Conservation (phyloP, 1,140 invertebrate species). For the Drosophila persimilis region DNA sequence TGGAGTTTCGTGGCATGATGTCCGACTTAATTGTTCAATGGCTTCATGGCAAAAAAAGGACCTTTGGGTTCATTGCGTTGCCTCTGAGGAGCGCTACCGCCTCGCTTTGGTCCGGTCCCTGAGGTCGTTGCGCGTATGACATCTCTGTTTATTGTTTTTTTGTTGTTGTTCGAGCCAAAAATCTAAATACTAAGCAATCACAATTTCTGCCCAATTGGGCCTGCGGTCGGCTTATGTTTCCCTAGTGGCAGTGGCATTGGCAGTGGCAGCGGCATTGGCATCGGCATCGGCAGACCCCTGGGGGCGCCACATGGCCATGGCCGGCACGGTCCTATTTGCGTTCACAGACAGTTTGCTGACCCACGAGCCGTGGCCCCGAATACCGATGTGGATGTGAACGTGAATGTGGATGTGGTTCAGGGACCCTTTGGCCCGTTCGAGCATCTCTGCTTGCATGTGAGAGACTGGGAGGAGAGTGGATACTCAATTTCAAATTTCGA, state of each 20-base stretch:
- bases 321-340: slow-evolving; percentile 3
- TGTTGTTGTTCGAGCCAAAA: not conserved
- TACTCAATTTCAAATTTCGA: slow-evolving; percentile 35
- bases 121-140: no score
- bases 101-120: no score
- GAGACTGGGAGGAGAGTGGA: slow-evolving; percentile 7
- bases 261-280: no score
- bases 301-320: slow-evolving; percentile 28
- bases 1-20: no score
- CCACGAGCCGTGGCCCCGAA: not conserved
- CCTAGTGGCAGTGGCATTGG: no score
- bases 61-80: no score
- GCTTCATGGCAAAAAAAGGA: no score
- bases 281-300: not conserved
- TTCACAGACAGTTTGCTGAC: slow-evolving; percentile 36
- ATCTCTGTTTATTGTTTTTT: no score
- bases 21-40: no score
- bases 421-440: slow-evolving; percentile 12
- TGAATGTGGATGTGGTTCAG: slow-evolving; percentile 15
- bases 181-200: slow-evolving; percentile 18
- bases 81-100: no score
- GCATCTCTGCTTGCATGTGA: slow-evolving; percentile 13
- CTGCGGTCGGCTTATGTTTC: slow-evolving; percentile 21
- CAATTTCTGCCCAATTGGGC: slow-evolving; percentile 48
- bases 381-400: no score